Base-by-base conservation (phyloP, 53 echinoderm and acorn worm species). In the Luidia sarsii region DNA sequence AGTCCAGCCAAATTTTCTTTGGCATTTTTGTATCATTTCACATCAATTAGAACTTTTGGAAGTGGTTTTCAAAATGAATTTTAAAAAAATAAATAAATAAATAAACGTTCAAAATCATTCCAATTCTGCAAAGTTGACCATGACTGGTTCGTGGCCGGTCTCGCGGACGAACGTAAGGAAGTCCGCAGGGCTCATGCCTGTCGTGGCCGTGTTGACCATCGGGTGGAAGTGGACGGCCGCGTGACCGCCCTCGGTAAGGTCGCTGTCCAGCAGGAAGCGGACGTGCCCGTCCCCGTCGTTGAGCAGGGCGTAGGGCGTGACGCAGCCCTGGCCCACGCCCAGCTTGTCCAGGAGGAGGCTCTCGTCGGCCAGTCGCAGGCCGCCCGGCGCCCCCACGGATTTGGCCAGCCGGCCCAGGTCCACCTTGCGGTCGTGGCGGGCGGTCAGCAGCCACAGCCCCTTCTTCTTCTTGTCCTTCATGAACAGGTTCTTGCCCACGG, bases 301-400 rank as follows among this genome's bases (percentile, higher is more conserved):
- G 57, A 92, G 71, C 30, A 95, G 39, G 31, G 93, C 90, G 37
- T 85, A 88, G 0, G 95, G 90, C 0, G 95, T 95, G 21, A 95
- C 95, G 50, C 95, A 90, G 22, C 95, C 95, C 65, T 95, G 91
- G 3, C 79, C 73, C n/a, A 95, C 95, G 7, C 95, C 95, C 16
- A 95, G 75, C 43, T 87, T 90, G 16, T 93, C 92, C 36, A 62
- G 41, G 68, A 95, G 27, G 38, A 90, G 65, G 57, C 88, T 62
- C 71, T 95, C 95, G 30, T 95, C 95, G 4, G 95, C 95, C 32
- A 95, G 80, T 11, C 95, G 95, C 33, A 95, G 61, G 18, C 95
- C 95, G n/a, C 93, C 92, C 6, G 95, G 80, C 10, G 90, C 95
- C 2, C 95, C 93, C 2, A 95, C 90, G 16, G 82, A 75, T 53